Percentiles rank a stretch among this genome's conserved stretches.
Evolutionary conservation across 2,113 vertebrate genomes (phyloP).

Genomic region (Dasyprocta punctata): DNA sequence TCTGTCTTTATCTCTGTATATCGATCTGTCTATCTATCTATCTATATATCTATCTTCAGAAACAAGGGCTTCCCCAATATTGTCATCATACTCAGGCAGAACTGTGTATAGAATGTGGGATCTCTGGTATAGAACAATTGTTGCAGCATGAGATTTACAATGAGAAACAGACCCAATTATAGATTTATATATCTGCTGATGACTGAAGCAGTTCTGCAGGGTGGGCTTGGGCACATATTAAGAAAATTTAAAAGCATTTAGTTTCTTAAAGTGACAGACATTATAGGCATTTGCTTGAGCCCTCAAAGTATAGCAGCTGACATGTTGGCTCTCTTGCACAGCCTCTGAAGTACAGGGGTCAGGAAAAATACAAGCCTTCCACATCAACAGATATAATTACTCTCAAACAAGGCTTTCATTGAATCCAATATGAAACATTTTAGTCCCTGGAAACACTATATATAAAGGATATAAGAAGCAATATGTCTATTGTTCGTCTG

Average conservation of each 20-base stretch:
- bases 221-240: constrained; percentile 73
- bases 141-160: constrained; percentile 57
- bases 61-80: background rate
- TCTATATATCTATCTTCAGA: background rate
- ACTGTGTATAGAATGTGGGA: background rate
- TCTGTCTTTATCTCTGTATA: background rate
- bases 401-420: background rate
- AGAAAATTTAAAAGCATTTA: constrained; percentile 78
- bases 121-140: constrained; percentile 69
- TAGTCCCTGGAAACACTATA: constrained; percentile 7
- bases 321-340: background rate
- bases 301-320: background rate
- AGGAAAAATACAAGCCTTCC: background rate
- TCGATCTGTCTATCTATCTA: background rate
- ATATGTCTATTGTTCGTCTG: constrained; percentile 63
- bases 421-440: background rate
- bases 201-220: constrained; percentile 67
- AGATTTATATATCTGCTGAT: constrained; percentile 70
- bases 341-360: background rate
- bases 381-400: background rate
- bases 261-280: constrained; percentile 64
- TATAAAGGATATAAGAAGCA: constrained; percentile 52
- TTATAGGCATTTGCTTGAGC: constrained; percentile 10
- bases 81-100: background rate
- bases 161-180: constrained; percentile 77